Evolutionary conservation across 2,888 invertebrate species (phyloP), one percentile per base, ranked within the genome.

Genomic region (Tetragnatha montana): DNA sequence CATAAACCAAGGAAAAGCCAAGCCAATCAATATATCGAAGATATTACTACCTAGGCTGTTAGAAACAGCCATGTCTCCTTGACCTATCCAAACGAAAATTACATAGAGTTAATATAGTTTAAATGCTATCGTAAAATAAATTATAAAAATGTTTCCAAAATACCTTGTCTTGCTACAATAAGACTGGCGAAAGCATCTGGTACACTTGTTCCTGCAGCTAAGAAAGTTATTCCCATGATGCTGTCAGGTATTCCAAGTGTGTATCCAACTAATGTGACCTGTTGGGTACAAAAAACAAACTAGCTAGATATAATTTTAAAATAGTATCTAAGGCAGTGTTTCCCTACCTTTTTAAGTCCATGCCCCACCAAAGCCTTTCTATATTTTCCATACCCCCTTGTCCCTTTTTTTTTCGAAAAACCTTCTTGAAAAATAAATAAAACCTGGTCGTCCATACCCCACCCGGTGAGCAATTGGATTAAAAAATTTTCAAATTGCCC

Each of bases 141-240:
- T 60, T 60, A 17, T 35, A 4, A 10, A 60, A 60, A 60, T 60
- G 12, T 60, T 50, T 91, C 92, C 91, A 87, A 35, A 35, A 35
- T 35, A 94, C 94, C 94, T 91, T 94, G 93, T 91, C 93, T 93
- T 14, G 93, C 93, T 6, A 94, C 94, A 47, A 94, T 92, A 22
- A 94, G 92, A 92, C 94, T 94, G 71, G 94, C 93, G 83, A 94
- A 93, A 8, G 94, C 94, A 92, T 94, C 94, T 6, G 94, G 94
- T 6, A 94, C 93, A 86, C 93, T 93, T 8, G 94, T 94, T 21
- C 94, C 94, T 7, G 94, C 94, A 0, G 94, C 94, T 35, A 94
- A 92, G 91, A 94, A 94, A 17, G 94, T 94, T 50, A 94, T 94
- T 14, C 94, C 94, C 94, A 94, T 94, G n/a, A 94, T 93, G 87